Evolutionary conservation across 2,797 vertebrate species (phyloP).

Genomic region (Choloepus didactylus): DNA sequence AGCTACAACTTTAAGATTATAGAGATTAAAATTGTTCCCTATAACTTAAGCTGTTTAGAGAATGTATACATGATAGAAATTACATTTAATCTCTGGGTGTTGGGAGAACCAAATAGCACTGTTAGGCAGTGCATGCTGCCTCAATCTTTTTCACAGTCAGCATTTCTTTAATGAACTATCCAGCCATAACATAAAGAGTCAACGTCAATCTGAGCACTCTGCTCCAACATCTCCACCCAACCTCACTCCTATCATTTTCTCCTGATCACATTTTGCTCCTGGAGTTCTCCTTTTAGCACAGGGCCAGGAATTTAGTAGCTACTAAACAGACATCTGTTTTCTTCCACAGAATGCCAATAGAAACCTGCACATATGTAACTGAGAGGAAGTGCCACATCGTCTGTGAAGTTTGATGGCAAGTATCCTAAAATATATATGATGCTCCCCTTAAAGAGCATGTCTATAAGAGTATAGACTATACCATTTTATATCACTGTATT

Average conservation of each 20-base stretch:
- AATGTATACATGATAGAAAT: not conserved
- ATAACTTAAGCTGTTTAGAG: not conserved
- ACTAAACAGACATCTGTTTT: not conserved
- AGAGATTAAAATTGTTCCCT: not conserved
- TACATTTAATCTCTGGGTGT: not conserved
- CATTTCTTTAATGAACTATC: not conserved
- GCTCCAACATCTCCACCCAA: not conserved
- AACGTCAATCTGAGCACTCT: not conserved
- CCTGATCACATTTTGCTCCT: not conserved
- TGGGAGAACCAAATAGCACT: not conserved
- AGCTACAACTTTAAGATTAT: not conserved
- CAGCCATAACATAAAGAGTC: not conserved
- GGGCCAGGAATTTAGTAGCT: not conserved
- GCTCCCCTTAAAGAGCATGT: not conserved
- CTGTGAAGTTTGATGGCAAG: not conserved
- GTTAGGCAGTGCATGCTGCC: not conserved
- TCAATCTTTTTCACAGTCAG: not conserved
- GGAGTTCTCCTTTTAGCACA: not conserved
- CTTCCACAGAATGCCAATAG: not conserved
- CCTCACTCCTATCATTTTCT: not conserved
- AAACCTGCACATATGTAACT: not conserved
- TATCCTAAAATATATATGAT: not conserved
- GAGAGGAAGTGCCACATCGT: not conserved
- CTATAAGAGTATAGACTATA: not conserved
- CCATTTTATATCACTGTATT: not conserved